A percentile compares a stretch with the other conserved stretches of the same genome.
Evolutionary conservation across 2,888 invertebrate genomes (phyloP).

Genomic region (Steinernema hermaphroditum): DNA sequence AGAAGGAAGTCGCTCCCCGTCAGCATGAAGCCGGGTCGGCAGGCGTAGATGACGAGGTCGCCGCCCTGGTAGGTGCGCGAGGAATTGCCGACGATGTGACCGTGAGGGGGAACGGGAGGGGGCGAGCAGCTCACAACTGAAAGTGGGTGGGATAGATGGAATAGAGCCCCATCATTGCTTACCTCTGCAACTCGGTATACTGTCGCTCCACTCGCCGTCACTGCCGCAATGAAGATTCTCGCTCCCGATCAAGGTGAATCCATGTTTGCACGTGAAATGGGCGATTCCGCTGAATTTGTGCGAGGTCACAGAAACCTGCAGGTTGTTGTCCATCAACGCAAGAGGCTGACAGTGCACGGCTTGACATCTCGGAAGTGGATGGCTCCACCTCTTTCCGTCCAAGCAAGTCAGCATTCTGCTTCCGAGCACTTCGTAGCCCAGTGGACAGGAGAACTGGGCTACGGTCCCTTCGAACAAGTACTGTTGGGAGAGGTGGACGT

Average conservation of each 20-base stretch:
- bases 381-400: constrained; percentile 22
- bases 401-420: constrained; percentile 13
- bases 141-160: constrained; percentile 33
- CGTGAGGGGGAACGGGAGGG: constrained; percentile 30
- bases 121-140: constrained; percentile 32
- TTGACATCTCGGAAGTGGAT: constrained; percentile 36
- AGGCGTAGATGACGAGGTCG: constrained; percentile 83
- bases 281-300: constrained; percentile 68
- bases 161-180: too few relatives aligned
- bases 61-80: constrained; percentile 68
- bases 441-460: constrained; percentile 61
- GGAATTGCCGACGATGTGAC: constrained; percentile 10
- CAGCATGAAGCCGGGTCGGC: constrained; percentile 84
- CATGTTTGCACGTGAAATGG: constrained; percentile 74
- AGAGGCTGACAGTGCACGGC: constrained; percentile 62
- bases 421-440: constrained; percentile 50
- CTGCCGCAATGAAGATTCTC: constrained; percentile 56
- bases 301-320: constrained; percentile 54
- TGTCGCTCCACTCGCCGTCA: constrained; percentile 58
- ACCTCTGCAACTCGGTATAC: constrained; percentile 56
- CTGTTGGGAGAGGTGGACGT: constrained; percentile 44
- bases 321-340: constrained; percentile 45
- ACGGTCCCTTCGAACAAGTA: constrained; percentile 53
- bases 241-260: constrained; percentile 54
- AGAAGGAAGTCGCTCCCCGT: constrained; percentile 86